A percentile compares a stretch with the other conserved stretches of the same genome.
Evolutionary conservation across 1,140 invertebrate genomes (phyloP).

Genomic region (Drosophila bocqueti): DNA sequence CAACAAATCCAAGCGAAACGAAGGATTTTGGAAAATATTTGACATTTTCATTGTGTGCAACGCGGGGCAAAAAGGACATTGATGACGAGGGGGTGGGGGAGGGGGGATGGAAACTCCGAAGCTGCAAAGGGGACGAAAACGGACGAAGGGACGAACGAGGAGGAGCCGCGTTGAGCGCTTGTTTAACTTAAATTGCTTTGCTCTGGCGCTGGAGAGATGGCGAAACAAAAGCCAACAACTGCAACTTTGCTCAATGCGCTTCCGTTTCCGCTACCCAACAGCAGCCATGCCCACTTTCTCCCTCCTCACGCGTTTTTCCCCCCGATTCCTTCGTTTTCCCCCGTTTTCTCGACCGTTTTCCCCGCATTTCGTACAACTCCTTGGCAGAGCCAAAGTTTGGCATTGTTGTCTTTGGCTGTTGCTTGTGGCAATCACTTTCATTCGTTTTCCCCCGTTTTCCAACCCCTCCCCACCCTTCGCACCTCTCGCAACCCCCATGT

Average conservation of each 20-base stretch:
- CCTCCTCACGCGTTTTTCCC: background rate
- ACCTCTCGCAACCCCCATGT: constrained; percentile 1
- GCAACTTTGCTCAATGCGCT: constrained; percentile 82
- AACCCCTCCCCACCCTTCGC: background rate
- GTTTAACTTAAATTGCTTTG: constrained; percentile 83
- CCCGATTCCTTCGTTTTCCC: background rate
- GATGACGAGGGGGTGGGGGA: background rate
- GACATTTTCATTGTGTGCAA: constrained; percentile 64
- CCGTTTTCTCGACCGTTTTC: background rate
- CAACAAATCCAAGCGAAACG: constrained; percentile 52
- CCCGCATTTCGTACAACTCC: constrained; percentile 26
- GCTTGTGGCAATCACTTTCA: constrained; percentile 78
- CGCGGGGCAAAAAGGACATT: constrained; percentile 20
- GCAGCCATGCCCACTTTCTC: constrained; percentile 2
- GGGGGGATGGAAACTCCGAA: background rate
- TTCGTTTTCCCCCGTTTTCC: constrained; percentile 32
- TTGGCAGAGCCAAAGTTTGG: constrained; percentile 66
- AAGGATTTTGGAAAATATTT: constrained; percentile 68
- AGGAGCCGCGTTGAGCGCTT: constrained; percentile 55
- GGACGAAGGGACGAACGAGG: background rate
- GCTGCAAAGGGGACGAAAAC: background rate
- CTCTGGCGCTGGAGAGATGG: constrained; percentile 52
- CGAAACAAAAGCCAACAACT: constrained; percentile 79
- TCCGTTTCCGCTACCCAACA: constrained; percentile 71
- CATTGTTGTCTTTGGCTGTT: constrained; percentile 80